A percentile compares a stretch with the other conserved stretches of the same genome.
phyloP scores from a whole-genome alignment of 2,113 vertebrate genomes.

The Aegypius monachus region DNA sequence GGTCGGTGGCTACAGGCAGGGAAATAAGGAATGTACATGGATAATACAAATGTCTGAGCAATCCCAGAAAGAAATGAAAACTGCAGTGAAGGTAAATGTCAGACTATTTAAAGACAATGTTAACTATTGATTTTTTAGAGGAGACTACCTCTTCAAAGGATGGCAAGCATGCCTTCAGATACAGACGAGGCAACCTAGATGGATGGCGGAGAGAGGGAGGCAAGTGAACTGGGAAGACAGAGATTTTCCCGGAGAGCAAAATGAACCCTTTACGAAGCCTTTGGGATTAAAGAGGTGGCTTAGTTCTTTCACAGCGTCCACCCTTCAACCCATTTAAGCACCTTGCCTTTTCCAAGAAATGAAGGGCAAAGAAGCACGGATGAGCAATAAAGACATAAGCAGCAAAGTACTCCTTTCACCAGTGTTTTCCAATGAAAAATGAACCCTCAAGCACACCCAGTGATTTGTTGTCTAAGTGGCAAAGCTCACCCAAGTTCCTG shows the following conservation, averaged over 20 bases:
- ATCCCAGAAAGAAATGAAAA: conserved; percentile 59
- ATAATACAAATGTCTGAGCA: conserved; percentile 49
- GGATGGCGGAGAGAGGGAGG: neutral
- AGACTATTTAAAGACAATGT: conserved; percentile 68
- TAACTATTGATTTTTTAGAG: conserved; percentile 67
- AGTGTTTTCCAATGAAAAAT: neutral
- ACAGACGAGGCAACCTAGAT: neutral
- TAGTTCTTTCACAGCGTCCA: neutral
- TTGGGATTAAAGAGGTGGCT: conserved; percentile 23
- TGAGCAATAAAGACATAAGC: conserved; percentile 2
- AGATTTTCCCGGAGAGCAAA: neutral
- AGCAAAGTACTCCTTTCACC: neutral
- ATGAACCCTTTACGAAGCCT: conserved; percentile 14
- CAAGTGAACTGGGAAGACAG: neutral
- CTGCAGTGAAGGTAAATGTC: conserved; percentile 66
- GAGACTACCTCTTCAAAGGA: conserved; percentile 61
- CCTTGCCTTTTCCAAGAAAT: neutral
- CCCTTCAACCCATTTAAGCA: neutral
- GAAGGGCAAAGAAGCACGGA: neutral
- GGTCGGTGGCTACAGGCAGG: neutral
- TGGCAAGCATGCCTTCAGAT: conserved; percentile 28
- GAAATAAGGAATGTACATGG: neutral
- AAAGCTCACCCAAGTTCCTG: conserved; percentile 11
- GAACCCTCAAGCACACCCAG: neutral
- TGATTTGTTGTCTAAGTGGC: neutral